Evolutionary conservation across 2,888 invertebrate genomes (phyloP).

Genomic region (Andrena chrysosceles): DNA sequence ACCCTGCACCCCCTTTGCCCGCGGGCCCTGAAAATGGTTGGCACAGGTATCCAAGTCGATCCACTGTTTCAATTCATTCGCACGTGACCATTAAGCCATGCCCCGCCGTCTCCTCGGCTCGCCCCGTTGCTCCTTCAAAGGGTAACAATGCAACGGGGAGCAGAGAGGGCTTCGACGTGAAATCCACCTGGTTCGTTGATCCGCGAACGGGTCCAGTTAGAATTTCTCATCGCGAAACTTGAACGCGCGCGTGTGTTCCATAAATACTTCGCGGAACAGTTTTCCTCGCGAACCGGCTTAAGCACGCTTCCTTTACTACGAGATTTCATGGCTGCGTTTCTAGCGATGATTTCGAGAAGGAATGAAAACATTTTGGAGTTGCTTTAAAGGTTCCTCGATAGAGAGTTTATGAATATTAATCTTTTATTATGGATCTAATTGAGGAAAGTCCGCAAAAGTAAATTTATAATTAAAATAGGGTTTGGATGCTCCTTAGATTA

Average conservation of each 20-base stretch:
- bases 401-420: too few relatives aligned
- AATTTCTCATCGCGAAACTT: conserved; percentile 17
- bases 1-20: conserved; percentile 50
- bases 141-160: conserved; percentile 20
- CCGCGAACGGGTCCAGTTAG: conserved; percentile 19
- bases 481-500: too few relatives aligned
- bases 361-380: too few relatives aligned
- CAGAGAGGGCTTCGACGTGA: conserved; percentile 6
- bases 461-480: too few relatives aligned
- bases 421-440: too few relatives aligned
- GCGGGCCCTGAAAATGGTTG: conserved; percentile 59
- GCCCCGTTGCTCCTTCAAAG: neutral
- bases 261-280: conserved; percentile 9
- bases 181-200: conserved; percentile 20
- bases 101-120: neutral
- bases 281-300: too few relatives aligned
- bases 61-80: conserved; percentile 66
- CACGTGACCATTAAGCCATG: conserved; percentile 47
- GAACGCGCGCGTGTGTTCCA: neutral
- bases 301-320: too few relatives aligned
- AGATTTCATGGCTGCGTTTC: too few relatives aligned
- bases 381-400: too few relatives aligned
- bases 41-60: conserved; percentile 59
- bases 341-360: too few relatives aligned
- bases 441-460: too few relatives aligned